Evolutionary conservation across 2,888 invertebrate genomes (phyloP), one percentile per base, ranked within the genome.

Genomic region (Trichopoda pennipes): DNA sequence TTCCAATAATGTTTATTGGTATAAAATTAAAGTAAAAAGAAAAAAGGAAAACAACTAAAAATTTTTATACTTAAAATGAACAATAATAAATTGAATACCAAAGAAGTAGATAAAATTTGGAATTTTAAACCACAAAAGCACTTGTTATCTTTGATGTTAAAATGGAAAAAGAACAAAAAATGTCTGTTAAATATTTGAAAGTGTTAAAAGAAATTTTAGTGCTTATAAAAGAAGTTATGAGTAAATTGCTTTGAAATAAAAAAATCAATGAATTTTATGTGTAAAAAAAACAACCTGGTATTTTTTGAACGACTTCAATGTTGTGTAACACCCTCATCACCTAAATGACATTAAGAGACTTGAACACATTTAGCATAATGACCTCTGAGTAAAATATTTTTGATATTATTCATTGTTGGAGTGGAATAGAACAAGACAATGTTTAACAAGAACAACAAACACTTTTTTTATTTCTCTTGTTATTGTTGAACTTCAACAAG

Each of bases 1-100:
- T 66, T 66, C 83, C 84, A 79, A 81, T 84, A 79, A 83, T 83
- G 84, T 74, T 49, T 68, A 32, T 72, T 68, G 58, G 35, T 61
- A 47, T 44, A 78, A 51, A 64, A 72, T 51, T 38, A 56, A 23
- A n/a, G n/a, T 61, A 12, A 56, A 21, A 51, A 55, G 42, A 70
- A 23, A 28, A 6, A 69, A 7, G 49, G n/a, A 58, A 55, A 49
- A 75, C 14, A 14, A 17, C 35, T 47, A 32, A 69, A 51, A 75
- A 77, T 73, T 69, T 73, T 56, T 55, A 55, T 61, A 70, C 53
- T 55, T 66, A 82, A 75, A 82, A 75, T 74, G 64, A 72, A 79
- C 74, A 72, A 79, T 70, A 82, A 82, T 82, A 82, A 79, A 82
- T 75, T 78, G 69, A 70, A 73, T 75, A 49, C 74, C 72, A 70